phyloP scores from a whole-genome alignment of 2,888 invertebrate species.

The Galerucella pusilla region DNA sequence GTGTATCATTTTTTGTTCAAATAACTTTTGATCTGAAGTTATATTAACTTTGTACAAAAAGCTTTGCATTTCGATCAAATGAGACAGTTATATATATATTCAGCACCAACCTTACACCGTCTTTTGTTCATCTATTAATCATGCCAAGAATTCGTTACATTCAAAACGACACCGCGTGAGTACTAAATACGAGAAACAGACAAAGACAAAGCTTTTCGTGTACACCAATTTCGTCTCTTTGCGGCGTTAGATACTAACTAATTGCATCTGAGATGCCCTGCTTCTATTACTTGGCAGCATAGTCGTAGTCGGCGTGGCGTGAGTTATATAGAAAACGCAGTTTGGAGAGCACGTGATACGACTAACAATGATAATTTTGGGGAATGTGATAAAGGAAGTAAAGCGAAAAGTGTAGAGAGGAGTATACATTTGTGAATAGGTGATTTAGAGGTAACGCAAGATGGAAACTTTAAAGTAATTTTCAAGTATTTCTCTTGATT shows the following conservation, averaged over 20 bases:
- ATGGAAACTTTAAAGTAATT: background rate
- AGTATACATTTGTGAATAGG: background rate
- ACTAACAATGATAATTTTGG: slow-evolving; percentile 45
- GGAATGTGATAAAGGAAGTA: background rate
- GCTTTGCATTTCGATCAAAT: background rate
- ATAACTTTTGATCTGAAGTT: no score
- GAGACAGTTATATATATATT: background rate
- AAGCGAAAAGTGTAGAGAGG: slow-evolving; percentile 6
- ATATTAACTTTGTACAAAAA: no score
- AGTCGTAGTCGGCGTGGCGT: slow-evolving; percentile 28
- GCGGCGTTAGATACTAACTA: slow-evolving; percentile 35
- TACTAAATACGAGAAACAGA: slow-evolving; percentile 19
- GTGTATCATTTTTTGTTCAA: no score
- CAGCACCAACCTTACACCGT: background rate
- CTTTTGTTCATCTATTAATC: slow-evolving; percentile 29
- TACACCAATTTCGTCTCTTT: slow-evolving; percentile 25
- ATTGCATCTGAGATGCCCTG: slow-evolving; percentile 35
- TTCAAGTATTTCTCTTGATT: background rate
- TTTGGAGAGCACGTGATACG: slow-evolving; percentile 47
- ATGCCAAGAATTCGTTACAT: slow-evolving; percentile 23
- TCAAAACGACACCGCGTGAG: slow-evolving; percentile 24
- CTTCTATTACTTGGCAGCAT: slow-evolving; percentile 32
- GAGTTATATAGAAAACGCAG: slow-evolving; percentile 58
- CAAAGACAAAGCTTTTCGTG: slow-evolving; percentile 1
- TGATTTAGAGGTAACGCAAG: slow-evolving; percentile 1